A percentile compares a stretch with the other conserved stretches of the same genome.
Conservation (phyloP, 2,113 vertebrate genomes). For the Sinocyclocheilus anshuiensis region DNA sequence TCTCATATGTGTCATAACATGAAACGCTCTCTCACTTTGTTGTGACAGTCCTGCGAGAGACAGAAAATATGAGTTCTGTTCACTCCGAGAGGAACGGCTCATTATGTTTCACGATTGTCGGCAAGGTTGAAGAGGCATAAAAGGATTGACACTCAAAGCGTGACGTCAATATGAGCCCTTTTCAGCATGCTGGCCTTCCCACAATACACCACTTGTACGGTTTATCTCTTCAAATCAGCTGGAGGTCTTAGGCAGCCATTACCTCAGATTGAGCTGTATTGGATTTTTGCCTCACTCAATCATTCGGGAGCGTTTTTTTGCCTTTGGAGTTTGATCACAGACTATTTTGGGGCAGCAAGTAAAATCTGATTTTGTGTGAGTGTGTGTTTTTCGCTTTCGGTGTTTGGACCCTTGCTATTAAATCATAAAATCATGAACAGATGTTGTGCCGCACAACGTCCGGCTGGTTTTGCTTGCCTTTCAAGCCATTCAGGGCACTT, state of each 20-base stretch:
- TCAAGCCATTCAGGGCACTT: constrained; percentile 39
- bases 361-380: constrained; percentile 55
- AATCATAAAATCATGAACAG: constrained; percentile 26
- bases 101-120: constrained; percentile 32
- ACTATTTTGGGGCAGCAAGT: constrained; percentile 69
- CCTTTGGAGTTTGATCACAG: constrained; percentile 73
- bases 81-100: constrained; percentile 31
- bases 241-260: constrained; percentile 75
- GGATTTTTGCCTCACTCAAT: constrained; percentile 74
- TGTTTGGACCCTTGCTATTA: constrained; percentile 47
- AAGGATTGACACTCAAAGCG: constrained; percentile 34
- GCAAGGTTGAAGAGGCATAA: constrained; percentile 48
- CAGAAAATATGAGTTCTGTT: constrained; percentile 32
- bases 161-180: constrained; percentile 45
- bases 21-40: background rate
- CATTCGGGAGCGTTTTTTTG: constrained; percentile 68
- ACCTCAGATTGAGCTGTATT: constrained; percentile 73
- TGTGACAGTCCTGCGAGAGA: constrained; percentile 17
- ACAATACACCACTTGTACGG: constrained; percentile 63
- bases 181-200: constrained; percentile 32
- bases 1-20: background rate
- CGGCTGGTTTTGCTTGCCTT: constrained; percentile 64
- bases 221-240: constrained; percentile 69
- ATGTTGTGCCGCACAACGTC: constrained; percentile 37
- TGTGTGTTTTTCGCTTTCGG: constrained; percentile 33